phyloP scores from a whole-genome alignment of 1,140 invertebrate species.

The Zophobas atratus region DNA sequence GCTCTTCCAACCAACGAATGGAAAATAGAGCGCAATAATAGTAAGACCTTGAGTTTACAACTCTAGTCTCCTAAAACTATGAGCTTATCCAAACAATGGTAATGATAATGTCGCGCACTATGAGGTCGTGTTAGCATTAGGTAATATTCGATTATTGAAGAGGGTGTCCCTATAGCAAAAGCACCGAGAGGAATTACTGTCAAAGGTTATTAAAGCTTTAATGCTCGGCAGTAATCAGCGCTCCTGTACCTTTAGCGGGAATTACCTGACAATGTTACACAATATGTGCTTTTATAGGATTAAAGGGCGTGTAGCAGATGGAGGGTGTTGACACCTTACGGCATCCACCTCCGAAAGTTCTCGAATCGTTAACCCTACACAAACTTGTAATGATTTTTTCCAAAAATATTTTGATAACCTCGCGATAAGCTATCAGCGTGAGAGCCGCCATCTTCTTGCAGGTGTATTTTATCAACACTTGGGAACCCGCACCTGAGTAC shows the following conservation, averaged over 20 bases:
- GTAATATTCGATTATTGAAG: constrained; percentile 56
- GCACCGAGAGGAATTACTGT: constrained; percentile 52
- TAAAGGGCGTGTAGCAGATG: constrained; percentile 33
- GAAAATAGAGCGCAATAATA: constrained; percentile 19
- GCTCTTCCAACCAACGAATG: not conserved
- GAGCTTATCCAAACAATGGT: constrained; percentile 56
- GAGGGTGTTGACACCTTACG: constrained; percentile 1
- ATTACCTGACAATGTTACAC: constrained; percentile 53
- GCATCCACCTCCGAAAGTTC: too few relatives aligned
- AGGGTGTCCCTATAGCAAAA: constrained; percentile 37
- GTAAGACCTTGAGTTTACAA: constrained; percentile 6
- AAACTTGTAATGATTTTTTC: constrained; percentile 8
- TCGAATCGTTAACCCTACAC: not conserved
- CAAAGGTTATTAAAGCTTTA: constrained; percentile 57
- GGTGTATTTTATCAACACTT: constrained; percentile 31
- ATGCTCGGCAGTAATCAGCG: constrained; percentile 50
- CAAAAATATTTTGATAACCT: not conserved
- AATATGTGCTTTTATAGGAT: constrained; percentile 55
- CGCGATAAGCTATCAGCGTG: constrained; percentile 42
- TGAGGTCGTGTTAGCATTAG: constrained; percentile 58
- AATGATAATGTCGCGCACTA: constrained; percentile 57
- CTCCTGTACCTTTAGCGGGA: constrained; percentile 27
- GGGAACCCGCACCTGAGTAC: constrained; percentile 47
- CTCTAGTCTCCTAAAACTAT: not conserved
- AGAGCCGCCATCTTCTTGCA: constrained; percentile 47